Evolutionary conservation across 2,888 invertebrate genomes (phyloP).

Genomic region (Germaria angustata): DNA sequence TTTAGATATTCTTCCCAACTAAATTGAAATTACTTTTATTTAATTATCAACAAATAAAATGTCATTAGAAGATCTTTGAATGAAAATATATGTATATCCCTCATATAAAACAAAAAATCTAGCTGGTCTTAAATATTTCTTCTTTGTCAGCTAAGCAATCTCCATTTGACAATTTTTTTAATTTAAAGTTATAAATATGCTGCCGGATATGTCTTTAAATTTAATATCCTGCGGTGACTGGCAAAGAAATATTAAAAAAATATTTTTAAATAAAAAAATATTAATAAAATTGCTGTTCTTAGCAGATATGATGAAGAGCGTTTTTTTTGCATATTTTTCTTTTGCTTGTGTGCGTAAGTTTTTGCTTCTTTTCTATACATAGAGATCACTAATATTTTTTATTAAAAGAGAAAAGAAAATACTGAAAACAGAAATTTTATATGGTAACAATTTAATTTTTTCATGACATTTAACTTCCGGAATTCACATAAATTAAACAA

Average conservation of each 20-base stretch:
- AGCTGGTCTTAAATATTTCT: neutral
- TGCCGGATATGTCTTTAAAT: slow-evolving; percentile 4
- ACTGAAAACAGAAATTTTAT: slow-evolving; percentile 16
- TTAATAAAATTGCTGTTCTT: slow-evolving; percentile 48
- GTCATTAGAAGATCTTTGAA: no score
- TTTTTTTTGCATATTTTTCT: no score
- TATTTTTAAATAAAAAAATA: slow-evolving; percentile 29
- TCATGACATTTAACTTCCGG: slow-evolving; percentile 64
- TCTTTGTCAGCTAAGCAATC: neutral
- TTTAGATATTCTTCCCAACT: no score
- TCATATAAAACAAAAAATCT: no score
- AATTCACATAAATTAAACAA: slow-evolving; percentile 59
- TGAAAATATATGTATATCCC: no score
- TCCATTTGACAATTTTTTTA: no score
- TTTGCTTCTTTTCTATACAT: neutral
- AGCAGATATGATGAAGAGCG: neutral
- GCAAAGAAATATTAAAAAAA: neutral
- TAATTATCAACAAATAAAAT: no score
- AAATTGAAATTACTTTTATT: no score
- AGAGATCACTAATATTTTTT: neutral
- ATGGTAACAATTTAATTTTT: slow-evolving; percentile 58
- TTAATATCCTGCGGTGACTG: slow-evolving; percentile 49
- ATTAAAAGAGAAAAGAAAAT: neutral
- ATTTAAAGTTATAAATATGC: neutral
- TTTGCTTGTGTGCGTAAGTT: neutral